Conservation (phyloP, 2,113 vertebrate species). For the Sinosuthora webbiana region DNA sequence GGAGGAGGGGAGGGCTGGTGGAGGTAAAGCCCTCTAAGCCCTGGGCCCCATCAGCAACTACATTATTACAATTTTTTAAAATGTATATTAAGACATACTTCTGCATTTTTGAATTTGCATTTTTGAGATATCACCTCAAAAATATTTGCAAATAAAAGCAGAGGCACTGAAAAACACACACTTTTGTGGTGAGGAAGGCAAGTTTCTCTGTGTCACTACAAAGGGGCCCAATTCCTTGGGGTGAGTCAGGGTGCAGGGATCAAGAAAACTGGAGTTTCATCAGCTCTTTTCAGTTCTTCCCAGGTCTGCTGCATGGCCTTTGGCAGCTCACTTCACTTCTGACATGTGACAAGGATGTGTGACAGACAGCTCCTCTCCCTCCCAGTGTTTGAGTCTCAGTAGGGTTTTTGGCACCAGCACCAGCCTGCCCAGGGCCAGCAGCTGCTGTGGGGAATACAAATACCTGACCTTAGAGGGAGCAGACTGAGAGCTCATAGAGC, state of each 20-base stretch:
- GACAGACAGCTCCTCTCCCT: neutral
- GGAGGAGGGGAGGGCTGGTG: neutral
- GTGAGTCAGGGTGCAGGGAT: neutral
- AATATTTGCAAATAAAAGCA: neutral
- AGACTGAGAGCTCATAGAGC: neutral
- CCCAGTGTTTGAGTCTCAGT: rapidly evolving
- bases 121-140: too few species aligned
- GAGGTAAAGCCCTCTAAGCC: neutral
- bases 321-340: neutral
- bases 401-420: neutral
- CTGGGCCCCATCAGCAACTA: too few species aligned
- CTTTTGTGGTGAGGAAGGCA: neutral
- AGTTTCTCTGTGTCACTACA: neutral
- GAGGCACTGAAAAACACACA: neutral
- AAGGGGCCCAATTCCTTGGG: neutral
- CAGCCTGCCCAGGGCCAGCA: neutral
- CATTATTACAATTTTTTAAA: neutral
- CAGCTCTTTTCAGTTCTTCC: neutral
- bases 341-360: neutral
- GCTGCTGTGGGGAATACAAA: rapidly evolving
- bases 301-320: neutral
- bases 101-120: neutral
- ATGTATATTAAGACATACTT: neutral
- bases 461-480: neutral
- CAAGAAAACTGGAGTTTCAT: neutral